Base-by-base conservation (phyloP, 2,888 invertebrate species). In the Ormyrus rosae region DNA sequence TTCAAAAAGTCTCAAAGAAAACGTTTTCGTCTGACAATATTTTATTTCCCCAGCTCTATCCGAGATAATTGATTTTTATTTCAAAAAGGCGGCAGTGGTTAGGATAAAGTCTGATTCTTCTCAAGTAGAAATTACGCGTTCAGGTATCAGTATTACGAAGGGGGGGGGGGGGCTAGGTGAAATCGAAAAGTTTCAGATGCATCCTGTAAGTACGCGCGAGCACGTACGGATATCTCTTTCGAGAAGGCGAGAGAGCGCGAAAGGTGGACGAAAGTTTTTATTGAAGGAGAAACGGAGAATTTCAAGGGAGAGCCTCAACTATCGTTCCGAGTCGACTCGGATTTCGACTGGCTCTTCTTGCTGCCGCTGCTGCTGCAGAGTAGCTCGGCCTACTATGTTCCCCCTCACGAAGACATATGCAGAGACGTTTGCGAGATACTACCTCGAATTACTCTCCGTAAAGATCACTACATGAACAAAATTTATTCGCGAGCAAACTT, bases 371-470 rank as follows among this genome's bases (percentile, higher is more conserved):
- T 56, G 13, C 50, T n/a, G 11, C 56, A 34, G 34, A 34, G 34
- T 34, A 63, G 34, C 6, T 19, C 46, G 51, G 74, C 58, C 60
- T 70, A 55, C 55, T 76, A 63, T 46, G 55, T 76, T 48, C 60
- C 11, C 34, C 34, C 34, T 34, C 10, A 6, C 55, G 7, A 70
- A 65, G 58, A 58, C 53, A 56, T 56, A 63, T 65, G 56, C 50
- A 64, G 50, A 60, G 50, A 53, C 50, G 48, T 75, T 53, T 68
- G 45, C 13, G 61, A 71, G 63, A 58, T 77, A 77, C 34, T 51
- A 55, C 50, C 55, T 81, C 70, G 64, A 82, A 85, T 83, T 70
- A 81, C 80, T 80, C 11, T 74, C 58, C 53, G 73, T 69, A 73
- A 64, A 64, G 50, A 56, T 77, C 51, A 45, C 46, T 67, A 45